Evolutionary conservation across 2,888 invertebrate species (phyloP).

Genomic region (Volucella zonaria): DNA sequence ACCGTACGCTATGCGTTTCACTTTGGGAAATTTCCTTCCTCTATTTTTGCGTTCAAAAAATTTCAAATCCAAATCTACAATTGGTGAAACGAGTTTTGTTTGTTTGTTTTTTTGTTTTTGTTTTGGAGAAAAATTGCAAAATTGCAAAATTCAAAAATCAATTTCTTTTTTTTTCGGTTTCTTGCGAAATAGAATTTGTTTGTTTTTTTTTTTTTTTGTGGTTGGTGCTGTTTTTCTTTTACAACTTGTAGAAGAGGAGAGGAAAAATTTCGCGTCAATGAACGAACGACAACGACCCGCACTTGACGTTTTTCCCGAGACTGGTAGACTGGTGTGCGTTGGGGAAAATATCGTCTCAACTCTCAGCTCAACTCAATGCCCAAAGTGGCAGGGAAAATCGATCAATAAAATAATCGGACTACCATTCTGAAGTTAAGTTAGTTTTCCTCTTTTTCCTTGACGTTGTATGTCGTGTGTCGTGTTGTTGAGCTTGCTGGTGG

Average conservation of each 20-base stretch:
- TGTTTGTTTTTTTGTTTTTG: background rate
- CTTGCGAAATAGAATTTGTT: conserved; percentile 3
- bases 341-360: conserved; percentile 66
- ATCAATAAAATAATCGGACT: conserved; percentile 71
- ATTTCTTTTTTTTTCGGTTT: background rate
- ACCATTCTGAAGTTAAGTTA: conserved; percentile 39
- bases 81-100: no score
- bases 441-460: conserved; percentile 50
- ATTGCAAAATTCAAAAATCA: conserved; percentile 1
- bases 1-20: background rate
- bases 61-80: no score
- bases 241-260: conserved; percentile 31
- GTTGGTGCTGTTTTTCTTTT: conserved; percentile 1
- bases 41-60: no score
- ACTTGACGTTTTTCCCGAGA: conserved; percentile 71
- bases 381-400: conserved; percentile 58
- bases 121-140: no score
- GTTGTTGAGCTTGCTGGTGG: conserved; percentile 13
- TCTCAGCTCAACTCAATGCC: no score
- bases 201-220: conserved; percentile 9
- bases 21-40: background rate
- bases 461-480: conserved; percentile 27
- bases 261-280: conserved; percentile 69
- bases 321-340: conserved; percentile 49
- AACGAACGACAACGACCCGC: conserved; percentile 73